These are phyloP conservation scores for Salticus scenicus DNA, from an alignment of 2,888 invertebrate species.

Conservation along the genomic window DNA sequence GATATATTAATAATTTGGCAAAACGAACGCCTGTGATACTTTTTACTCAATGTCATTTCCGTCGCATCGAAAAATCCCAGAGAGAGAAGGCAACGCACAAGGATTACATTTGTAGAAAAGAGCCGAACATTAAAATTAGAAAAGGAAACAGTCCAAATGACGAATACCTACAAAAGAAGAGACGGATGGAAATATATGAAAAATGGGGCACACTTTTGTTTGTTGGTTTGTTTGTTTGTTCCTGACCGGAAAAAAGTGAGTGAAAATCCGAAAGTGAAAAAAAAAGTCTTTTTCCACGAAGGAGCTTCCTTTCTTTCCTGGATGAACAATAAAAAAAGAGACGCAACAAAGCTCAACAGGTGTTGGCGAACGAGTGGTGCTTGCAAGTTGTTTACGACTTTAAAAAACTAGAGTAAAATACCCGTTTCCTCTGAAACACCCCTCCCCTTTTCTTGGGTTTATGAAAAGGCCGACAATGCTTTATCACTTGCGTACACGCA, in stretches of 20 bases:
- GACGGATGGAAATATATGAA: neutral
- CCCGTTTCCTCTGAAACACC: conserved; percentile 27
- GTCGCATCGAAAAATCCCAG: no score
- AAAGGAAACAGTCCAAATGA: neutral
- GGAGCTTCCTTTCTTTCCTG: conserved; percentile 28
- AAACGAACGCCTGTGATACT: no score
- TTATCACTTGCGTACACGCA: no score
- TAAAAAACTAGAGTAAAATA: conserved; percentile 35
- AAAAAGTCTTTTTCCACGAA: conserved; percentile 30
- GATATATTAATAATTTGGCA: no score
- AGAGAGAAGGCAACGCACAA: no score
- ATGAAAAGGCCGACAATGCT: no score
- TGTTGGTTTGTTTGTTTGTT: neutral
- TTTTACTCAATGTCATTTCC: no score
- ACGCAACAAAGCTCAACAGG: conserved; percentile 67
- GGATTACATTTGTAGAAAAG: neutral
- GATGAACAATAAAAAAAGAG: conserved; percentile 28
- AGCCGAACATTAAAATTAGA: neutral
- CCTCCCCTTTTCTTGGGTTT: neutral
- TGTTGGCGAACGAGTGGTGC: conserved; percentile 37
- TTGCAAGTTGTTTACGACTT: conserved; percentile 60
- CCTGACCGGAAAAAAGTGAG: conserved; percentile 61
- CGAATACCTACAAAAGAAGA: neutral
- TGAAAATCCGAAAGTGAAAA: conserved; percentile 63
- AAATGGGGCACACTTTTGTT: neutral